Evolutionary conservation across 2,888 invertebrate species (phyloP).

Genomic region (Philaethria dido): DNA sequence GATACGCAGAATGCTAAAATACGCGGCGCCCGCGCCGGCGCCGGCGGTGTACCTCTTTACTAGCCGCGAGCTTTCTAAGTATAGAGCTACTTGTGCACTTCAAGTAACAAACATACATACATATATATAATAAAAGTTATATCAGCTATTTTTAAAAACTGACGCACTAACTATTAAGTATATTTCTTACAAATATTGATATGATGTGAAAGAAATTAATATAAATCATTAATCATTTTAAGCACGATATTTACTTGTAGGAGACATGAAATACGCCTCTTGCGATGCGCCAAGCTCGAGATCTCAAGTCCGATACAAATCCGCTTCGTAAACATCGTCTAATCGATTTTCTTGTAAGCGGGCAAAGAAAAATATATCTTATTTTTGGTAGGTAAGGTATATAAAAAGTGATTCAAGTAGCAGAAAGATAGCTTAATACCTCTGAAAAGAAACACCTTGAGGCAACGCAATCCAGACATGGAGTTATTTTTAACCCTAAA

Average conservation of each 20-base stretch:
- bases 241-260: constrained; percentile 31
- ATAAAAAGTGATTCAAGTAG: background rate
- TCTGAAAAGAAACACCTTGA: constrained; percentile 62
- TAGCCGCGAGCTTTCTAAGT: constrained; percentile 40
- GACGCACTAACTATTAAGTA: background rate
- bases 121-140: too few species aligned
- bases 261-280: constrained; percentile 40
- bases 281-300: constrained; percentile 51
- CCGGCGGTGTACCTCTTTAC: constrained; percentile 38
- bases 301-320: constrained; percentile 69
- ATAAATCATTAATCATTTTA: constrained; percentile 28
- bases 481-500: constrained; percentile 67
- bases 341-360: constrained; percentile 58
- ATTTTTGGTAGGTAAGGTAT: constrained; percentile 45
- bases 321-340: constrained; percentile 62
- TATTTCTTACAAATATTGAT: background rate
- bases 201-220: background rate
- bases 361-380: constrained; percentile 48
- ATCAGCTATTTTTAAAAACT: background rate
- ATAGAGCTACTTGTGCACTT: constrained; percentile 25
- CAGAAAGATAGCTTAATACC: constrained; percentile 37
- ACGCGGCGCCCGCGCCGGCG: constrained; percentile 59
- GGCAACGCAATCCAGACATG: constrained; percentile 59
- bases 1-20: constrained; percentile 64
- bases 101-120: background rate